Base-by-base conservation (phyloP, 2,888 invertebrate genomes). In the Cryptophagus acutangulus region DNA sequence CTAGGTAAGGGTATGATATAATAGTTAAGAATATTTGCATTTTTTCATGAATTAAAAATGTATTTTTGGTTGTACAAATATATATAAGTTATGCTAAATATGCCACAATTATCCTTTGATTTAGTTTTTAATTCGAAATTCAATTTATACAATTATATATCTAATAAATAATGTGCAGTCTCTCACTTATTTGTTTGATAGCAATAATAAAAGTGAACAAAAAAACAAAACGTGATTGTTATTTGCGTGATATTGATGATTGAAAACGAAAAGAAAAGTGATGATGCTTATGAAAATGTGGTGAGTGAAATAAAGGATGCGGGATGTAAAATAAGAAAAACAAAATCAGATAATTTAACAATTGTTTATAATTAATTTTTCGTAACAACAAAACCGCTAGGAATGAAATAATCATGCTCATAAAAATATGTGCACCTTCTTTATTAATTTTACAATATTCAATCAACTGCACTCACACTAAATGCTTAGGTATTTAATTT, bases 1-100 rank as follows among this genome's bases (percentile, higher is more conserved):
- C 59, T 61, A 62, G 51, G 48, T 49, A 52, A 45, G 49, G n/a
- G 48, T 20, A 20, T 20, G 24, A 43, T 37, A 48, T 48, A 41
- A 42, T 46, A 38, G 29, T 10, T 12, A 12, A 8, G 33, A 15
- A 8, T 33, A 33, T 33, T 33, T 33, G n/a, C n/a, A 17, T 15
- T 33, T 33, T 33, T 20, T 20, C 6, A 20, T 15, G 33, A 33
- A 33, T 12, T 33, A 8, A 33, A 44, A 33, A 28, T 36, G 39
- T 43, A 31, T 15, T 17, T 24, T 38, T n/a, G 24, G 42, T 42
- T 43, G 25, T 46, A 46, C 46, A 46, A 37, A 43, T 40, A 33
- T n/a, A n/a, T n/a, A n/a, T n/a, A n/a, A n/a, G n/a, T 39, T 43
- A 36, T 36, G 30, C 42, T 25, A 30, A 31, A 40, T 26, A 26